Base-by-base conservation (phyloP, 2,888 invertebrate genomes). In the Chouioia cunea region DNA sequence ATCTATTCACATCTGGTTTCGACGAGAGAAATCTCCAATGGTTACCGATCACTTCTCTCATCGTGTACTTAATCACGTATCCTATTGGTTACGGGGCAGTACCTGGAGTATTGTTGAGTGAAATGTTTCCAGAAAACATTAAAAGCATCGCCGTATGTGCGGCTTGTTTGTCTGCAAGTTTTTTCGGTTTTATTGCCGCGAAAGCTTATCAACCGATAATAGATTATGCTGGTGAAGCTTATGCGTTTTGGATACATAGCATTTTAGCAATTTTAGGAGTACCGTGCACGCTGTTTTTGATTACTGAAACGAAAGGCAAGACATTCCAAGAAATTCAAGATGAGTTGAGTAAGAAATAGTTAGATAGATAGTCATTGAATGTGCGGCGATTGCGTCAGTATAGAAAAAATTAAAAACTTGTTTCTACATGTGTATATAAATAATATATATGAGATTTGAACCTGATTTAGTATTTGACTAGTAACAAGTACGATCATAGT, bases 271-370 rank as follows among this genome's bases (percentile, higher is more conserved):
- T 22, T 10, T 0, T 67, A 3, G 3, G 36, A 2, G n/a, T 43
- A 1, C 58, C 67, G 4, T 58, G 2, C 4, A 52, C 54, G 0
- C 22, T 71, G 14, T 62, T 62, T 18, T 6, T 71, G 4, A n/a
- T 84, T 14, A 83, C 82, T 0, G 84, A 84, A 68, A 84, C 84
- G 0, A 84, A 83, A 64, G 81, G 82, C 2, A 79, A 82, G 65
- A 74, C 81, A 0, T 73, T 84, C 18, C 80, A 79, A 46, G 79
- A 82, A 50, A 83, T 84, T 48, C 83, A 84, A 63, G 74, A 77
- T 10, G 74, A 79, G 62, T 52, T 83, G n/a, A 15, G 3, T 1
- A 63, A 52, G 14, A 44, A 36, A 43, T 46, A 53, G 36, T 6
- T 36, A 36, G 36, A 36, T 8, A n/a, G n/a, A n/a, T n/a, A n/a